Evolutionary conservation across 2,797 vertebrate species (phyloP), one percentile per base, ranked within the genome.

Genomic region (Neostethus bicornis): DNA sequence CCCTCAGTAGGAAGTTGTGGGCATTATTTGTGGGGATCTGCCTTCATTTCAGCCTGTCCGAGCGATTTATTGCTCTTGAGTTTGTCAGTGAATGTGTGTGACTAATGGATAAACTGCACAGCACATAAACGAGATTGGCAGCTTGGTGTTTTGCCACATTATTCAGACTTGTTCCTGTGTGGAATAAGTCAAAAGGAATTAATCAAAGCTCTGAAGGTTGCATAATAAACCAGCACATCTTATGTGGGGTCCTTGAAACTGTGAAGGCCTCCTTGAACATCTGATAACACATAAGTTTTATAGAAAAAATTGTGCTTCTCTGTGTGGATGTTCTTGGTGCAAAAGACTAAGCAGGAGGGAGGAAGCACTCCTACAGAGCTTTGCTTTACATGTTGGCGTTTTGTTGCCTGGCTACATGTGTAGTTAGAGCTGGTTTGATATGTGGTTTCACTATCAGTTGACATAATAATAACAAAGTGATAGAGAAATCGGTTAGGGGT

Each of bases 351-450:
- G 58, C 57, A 66, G 66, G 51, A 62, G 48, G 52, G 37, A 11
- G 45, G 53, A 39, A 24, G 29, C 45, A 66, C 60, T 66, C 73
- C 65, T 41, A 41, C 67, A 37, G 54, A 72, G 70, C 56, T 49
- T 19, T 13, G 16, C 28, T 50, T 68, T 21, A 58, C 59, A 59
- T 78, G 69, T 62, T 85, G 66, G 58, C 41, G 63, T 66, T 44
- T 63, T 21, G 83, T 86, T 89, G 85, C 86, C 75, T 90, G 75
- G 82, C 84, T 87, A 89, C 85, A 55, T 56, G 61, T 75, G 48
- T 61, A 62, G 75, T 70, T 69, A 44, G 47, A 43, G 67, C 34
- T 41, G 46, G 47, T 73, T 75, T 44, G 73, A 61, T 63, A 44
- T 60, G 46, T 31, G 46, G 69, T 73, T 59, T 50, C 25, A 69